Evolutionary conservation across 2,888 invertebrate genomes (phyloP).

Genomic region (Pterobdella sp.): DNA sequence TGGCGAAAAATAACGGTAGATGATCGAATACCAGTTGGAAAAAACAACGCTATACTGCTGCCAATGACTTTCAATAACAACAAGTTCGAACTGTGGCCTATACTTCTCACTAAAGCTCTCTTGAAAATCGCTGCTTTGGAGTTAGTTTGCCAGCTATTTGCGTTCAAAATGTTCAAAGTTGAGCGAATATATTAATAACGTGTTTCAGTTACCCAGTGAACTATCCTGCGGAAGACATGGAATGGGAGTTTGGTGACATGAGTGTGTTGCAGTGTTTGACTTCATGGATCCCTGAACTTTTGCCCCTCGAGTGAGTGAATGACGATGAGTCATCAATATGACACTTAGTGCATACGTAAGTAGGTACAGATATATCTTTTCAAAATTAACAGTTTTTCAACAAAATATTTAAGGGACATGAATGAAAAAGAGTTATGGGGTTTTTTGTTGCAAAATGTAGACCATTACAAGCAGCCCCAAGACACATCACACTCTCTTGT

Average conservation of each 20-base stretch:
- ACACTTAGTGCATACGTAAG: no score
- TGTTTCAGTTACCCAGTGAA: constrained; percentile 36
- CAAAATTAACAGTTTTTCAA: no score
- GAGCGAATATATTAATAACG: background rate
- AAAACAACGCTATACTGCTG: constrained; percentile 46
- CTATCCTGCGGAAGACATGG: constrained; percentile 44
- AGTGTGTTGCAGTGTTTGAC: constrained; percentile 49
- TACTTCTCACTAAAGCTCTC: constrained; percentile 51
- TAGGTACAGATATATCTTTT: no score
- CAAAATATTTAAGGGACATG: background rate
- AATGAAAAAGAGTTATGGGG: background rate
- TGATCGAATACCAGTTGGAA: constrained; percentile 51
- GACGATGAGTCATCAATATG: no score
- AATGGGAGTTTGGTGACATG: constrained; percentile 50
- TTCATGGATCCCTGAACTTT: constrained; percentile 51
- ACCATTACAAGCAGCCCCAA: background rate
- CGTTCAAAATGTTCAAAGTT: background rate
- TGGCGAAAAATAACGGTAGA: constrained; percentile 52
- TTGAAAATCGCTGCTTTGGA: constrained; percentile 51
- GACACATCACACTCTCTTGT: background rate
- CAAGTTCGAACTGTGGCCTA: constrained; percentile 51
- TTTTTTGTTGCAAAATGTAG: background rate
- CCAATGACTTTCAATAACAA: constrained; percentile 44
- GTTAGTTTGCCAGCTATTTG: constrained; percentile 41
- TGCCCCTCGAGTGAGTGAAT: constrained; percentile 49